A percentile compares a stretch with the other conserved stretches of the same genome.
phyloP scores from a whole-genome alignment of 2,113 vertebrate genomes.

The human (Homo sapiens) region DNA sequence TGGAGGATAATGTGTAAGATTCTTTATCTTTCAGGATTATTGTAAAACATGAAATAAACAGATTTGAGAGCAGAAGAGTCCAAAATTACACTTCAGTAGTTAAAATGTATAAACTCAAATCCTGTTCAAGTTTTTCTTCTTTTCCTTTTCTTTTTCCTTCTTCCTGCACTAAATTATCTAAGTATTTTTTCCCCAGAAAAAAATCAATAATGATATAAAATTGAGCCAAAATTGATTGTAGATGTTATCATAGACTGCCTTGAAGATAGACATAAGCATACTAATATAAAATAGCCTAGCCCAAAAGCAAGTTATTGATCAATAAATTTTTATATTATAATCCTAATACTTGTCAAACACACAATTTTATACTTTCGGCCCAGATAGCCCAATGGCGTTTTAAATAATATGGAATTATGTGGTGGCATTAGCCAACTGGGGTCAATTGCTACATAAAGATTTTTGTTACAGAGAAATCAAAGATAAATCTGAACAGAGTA shows the following conservation, averaged over 20 bases:
- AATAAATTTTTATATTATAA: not conserved
- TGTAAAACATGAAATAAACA: not conserved
- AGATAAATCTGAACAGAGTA: not conserved
- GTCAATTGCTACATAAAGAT: not conserved
- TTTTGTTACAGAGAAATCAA: not conserved
- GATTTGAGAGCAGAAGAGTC: not conserved
- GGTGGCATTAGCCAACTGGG: not conserved
- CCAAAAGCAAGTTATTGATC: too few relatives aligned
- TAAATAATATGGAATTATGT: not conserved
- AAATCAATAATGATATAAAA: not conserved
- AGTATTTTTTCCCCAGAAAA: not conserved
- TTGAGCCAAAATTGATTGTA: not conserved
- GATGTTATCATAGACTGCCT: not conserved
- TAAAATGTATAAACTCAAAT: not conserved
- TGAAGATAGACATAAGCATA: not conserved
- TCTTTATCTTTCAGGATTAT: not conserved
- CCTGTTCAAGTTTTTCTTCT: not conserved
- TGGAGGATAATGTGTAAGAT: not conserved
- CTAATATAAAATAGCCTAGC: not conserved
- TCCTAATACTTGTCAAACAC: not conserved
- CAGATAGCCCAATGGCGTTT: not conserved
- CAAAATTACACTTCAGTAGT: not conserved
- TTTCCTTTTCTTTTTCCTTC: not conserved
- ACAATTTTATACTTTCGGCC: not conserved
- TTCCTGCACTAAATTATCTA: not conserved